Base-by-base conservation (phyloP, 35 echinoderm and acorn worm genomes). In the Patiria miniata region DNA sequence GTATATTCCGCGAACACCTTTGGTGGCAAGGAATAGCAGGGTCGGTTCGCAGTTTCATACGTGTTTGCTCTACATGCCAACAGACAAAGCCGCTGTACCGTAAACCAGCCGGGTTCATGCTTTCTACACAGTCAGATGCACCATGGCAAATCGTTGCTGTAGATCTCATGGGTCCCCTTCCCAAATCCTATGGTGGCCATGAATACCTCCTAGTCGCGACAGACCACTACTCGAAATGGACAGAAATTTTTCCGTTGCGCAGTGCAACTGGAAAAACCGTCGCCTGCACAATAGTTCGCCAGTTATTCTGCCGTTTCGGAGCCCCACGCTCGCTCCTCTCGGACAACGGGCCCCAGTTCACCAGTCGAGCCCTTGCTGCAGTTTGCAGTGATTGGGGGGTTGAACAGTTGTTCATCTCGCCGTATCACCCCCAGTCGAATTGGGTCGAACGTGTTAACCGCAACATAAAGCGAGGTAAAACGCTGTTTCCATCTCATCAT, bases 401-500 rank as follows among this genome's bases (percentile, higher is more conserved):
- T 2, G 65, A 90, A 90, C 81, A 79, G 77, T 56, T 85, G 1
- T 90, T 90, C 23, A 90, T 50, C 8, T 42, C 88, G 22, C 81
- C 88, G 2, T 90, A 90, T 73, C 81, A 90, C 65, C 88, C 89
- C 40, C 89, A 86, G 36, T 26, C 40, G 26, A 92, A 86, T 57
- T 87, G 83, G 90, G 83, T 92, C 2, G 90, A 92, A 50, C 47
- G 83, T 39, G 82, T 69, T 5, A 91, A 91, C 73, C 76, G 65
- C 19, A 77, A 86, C 57, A 26, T 91, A 18, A 91, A 91, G 51
- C 7, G 10, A 23, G 22, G 51, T 84, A 1, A 55, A 84, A 36
- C 51, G 51, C 15, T 60, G 82, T 52, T 61, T 84, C 10, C 17
- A 84, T 58, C 17, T 61, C 29, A 60, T 84, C 56, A 30, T 84